Evolutionary conservation across 2,888 invertebrate genomes (phyloP).

Genomic region (Fragum sueziense): DNA sequence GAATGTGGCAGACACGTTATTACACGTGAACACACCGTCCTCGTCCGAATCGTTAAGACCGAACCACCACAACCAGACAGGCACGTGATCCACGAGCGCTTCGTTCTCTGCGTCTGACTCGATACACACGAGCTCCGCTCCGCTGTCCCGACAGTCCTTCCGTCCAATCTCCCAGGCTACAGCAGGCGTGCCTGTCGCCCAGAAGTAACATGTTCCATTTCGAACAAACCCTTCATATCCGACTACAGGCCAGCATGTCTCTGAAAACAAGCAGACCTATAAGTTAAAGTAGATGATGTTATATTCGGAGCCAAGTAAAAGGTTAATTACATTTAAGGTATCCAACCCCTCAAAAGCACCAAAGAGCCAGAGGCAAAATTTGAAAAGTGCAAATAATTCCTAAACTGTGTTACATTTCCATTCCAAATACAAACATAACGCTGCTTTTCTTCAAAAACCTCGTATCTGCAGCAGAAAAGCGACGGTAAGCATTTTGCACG

Average conservation of each 20-base stretch:
- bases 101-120: constrained; percentile 12
- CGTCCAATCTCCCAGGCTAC: neutral
- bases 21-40: constrained; percentile 8
- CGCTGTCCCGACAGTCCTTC: neutral
- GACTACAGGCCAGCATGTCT: neutral
- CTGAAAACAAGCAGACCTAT: neutral
- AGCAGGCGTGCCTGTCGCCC: neutral
- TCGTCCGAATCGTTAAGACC: constrained; percentile 1
- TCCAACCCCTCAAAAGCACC: no score
- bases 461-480: no score
- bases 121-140: constrained; percentile 20
- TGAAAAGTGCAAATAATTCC: no score
- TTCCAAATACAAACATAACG: no score
- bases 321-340: no score
- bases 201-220: constrained; percentile 11
- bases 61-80: constrained; percentile 15
- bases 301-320: no score
- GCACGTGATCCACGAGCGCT: constrained; percentile 5
- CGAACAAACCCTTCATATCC: constrained; percentile 12
- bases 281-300: no score
- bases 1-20: neutral
- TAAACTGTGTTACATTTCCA: no score
- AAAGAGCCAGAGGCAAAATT: no score
- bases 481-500: no score
- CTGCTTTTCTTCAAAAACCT: no score